phyloP scores from a whole-genome alignment of 2,113 vertebrate genomes.

The Laterallus jamaicensis region DNA sequence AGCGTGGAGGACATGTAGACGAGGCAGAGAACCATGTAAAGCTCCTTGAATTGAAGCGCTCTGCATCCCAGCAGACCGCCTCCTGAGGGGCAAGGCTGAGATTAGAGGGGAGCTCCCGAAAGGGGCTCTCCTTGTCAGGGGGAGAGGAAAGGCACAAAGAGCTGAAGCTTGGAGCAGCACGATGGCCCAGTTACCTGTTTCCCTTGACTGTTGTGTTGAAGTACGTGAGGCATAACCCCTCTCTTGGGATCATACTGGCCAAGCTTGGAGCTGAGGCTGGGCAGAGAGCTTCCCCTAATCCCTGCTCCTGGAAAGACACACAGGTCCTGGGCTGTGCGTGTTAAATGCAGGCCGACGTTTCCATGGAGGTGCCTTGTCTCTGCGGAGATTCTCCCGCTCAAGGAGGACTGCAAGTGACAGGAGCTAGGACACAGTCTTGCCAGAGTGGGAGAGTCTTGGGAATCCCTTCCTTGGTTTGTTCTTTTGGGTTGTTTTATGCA shows the following conservation, averaged over 20 bases:
- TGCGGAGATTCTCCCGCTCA: accelerated
- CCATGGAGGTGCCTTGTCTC: not conserved
- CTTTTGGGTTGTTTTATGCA: not conserved
- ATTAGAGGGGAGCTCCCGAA: not conserved
- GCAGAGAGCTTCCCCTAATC: not conserved
- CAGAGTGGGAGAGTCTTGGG: not conserved
- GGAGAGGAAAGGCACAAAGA: accelerated
- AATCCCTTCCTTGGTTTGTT: too few species aligned
- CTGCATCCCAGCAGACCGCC: accelerated
- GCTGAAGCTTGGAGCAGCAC: not conserved
- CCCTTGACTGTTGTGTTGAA: accelerated
- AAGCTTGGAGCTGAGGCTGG: not conserved
- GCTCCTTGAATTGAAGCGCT: not conserved
- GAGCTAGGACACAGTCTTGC: accelerated
- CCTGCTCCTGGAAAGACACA: not conserved
- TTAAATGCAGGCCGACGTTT: not conserved
- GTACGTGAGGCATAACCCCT: not conserved
- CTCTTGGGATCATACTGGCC: not conserved
- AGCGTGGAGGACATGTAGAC: constrained; percentile 95
- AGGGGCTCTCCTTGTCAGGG: not conserved
- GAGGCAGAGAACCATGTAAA: accelerated
- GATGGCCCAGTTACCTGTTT: not conserved
- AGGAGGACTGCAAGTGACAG: not conserved
- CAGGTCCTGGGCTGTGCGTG: too few species aligned
- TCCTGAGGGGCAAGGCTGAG: accelerated